Evolutionary conservation across 1,140 invertebrate species (phyloP), one percentile per base, ranked within the genome.

Genomic region (Magallana ariakensis): DNA sequence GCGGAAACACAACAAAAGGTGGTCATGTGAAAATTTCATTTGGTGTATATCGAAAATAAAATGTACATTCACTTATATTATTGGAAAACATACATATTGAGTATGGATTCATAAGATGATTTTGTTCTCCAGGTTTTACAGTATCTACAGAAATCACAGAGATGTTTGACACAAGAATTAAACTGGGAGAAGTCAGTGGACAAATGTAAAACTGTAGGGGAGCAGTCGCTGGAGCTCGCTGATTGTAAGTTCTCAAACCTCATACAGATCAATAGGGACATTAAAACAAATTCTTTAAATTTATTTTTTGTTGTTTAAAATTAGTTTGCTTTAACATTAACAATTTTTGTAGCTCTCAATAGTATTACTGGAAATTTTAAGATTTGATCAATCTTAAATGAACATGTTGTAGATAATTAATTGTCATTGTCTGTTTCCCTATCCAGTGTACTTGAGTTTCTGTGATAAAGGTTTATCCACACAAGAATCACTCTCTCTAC

Each of bases 121-220:
- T 60, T 87, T 85, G 57, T 88, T n/a, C 84, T 90, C 22, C 90
- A 96, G 96, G 91, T 96, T 94, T 94, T 95, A 94, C 93, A 95
- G 90, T 94, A 93, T 54, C 93, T 95, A 57, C 95, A 96, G 92
- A 96, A 96, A 91, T 93, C 95, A 58, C 91, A 95, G 81, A 92
- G 95, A 80, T 95, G 92, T 92, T 92, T 93, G 57, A 95, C 95
- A 66, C 94, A 96, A 94, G 94, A 91, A 85, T 91, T 93, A 13
- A 94, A 95, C 58, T 97, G 96, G 97, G 96, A 95, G 92, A 96
- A 94, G 88, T 96, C 95, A 66, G 58, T 90, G 1, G 85, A 90
- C 11, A 91, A 91, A 66, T 94, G 93, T 89, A 85, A 89, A 55
- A 87, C 93, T 46, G 89, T 95, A 13, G 88, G 92, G 3, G 85